Conservation (phyloP, 2,888 invertebrate species). For the Cetonia aurata region DNA sequence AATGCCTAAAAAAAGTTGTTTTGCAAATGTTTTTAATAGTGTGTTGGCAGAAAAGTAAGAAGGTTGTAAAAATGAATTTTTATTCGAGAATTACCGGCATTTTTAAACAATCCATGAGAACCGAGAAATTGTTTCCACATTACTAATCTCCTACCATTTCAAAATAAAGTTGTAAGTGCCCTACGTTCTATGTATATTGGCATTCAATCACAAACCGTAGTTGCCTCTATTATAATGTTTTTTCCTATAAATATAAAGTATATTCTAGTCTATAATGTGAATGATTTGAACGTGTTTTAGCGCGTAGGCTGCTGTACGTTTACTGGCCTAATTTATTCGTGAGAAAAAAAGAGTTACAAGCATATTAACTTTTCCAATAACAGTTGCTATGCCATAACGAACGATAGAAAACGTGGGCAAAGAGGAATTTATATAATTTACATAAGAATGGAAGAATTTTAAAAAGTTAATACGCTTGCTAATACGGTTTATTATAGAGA, state of each 20-base stretch:
- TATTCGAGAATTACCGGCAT: not conserved
- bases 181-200: conserved; percentile 52
- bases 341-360: conserved; percentile 1
- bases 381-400: conserved; percentile 12
- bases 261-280: conserved; percentile 40
- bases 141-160: conserved; percentile 10
- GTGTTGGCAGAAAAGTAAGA: too few relatives aligned
- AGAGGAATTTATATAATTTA: conserved; percentile 7
- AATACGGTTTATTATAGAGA: not conserved
- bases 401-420: not conserved
- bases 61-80: not conserved
- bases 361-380: conserved; percentile 30
- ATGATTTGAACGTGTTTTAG: conserved; percentile 27
- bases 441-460: conserved; percentile 8
- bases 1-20: too few relatives aligned
- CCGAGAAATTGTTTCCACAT: conserved; percentile 7
- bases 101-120: not conserved
- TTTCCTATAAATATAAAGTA: conserved; percentile 29
- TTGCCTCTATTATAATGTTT: conserved; percentile 55
- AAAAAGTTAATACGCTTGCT: conserved; percentile 17
- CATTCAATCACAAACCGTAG: conserved; percentile 59
- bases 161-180: conserved; percentile 51
- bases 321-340: conserved; percentile 35
- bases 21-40: too few relatives aligned
- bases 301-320: conserved; percentile 22